Percentiles rank a stretch among this genome's conserved stretches.
Evolutionary conservation across 2,888 invertebrate genomes (phyloP).

Genomic region (Campoletis raptor): DNA sequence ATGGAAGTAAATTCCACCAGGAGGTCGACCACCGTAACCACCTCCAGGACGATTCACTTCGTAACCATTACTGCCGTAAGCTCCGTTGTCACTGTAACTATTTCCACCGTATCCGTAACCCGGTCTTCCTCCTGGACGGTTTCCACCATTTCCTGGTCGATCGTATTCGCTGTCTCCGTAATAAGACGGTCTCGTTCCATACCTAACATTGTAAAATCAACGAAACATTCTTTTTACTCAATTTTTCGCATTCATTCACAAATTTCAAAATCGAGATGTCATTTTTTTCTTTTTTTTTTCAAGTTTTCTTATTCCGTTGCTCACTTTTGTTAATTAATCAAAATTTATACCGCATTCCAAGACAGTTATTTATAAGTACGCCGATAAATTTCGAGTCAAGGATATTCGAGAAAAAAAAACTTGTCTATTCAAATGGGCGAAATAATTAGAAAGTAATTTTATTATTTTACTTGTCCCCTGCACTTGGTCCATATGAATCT

Average conservation of each 20-base stretch:
- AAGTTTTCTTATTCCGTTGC: neutral
- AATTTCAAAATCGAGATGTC: neutral
- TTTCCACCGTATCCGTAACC: constrained; percentile 71
- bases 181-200: constrained; percentile 72
- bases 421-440: neutral
- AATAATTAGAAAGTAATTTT: neutral
- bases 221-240: neutral
- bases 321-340: neutral
- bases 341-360: neutral
- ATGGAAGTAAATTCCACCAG: constrained; percentile 35
- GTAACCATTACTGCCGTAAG: constrained; percentile 69
- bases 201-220: constrained; percentile 64
- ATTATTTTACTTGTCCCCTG: constrained; percentile 72
- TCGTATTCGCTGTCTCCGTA: constrained; percentile 64
- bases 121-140: constrained; percentile 66
- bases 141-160: constrained; percentile 60
- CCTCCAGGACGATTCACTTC: constrained; percentile 69
- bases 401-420: neutral
- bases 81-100: constrained; percentile 72
- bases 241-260: neutral
- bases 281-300: neutral
- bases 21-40: constrained; percentile 58
- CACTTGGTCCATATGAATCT: constrained; percentile 44
- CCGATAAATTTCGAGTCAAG: neutral
- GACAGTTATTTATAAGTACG: neutral